Evolutionary conservation across 2,797 vertebrate genomes (phyloP).

Genomic region (Natrix natrix): DNA sequence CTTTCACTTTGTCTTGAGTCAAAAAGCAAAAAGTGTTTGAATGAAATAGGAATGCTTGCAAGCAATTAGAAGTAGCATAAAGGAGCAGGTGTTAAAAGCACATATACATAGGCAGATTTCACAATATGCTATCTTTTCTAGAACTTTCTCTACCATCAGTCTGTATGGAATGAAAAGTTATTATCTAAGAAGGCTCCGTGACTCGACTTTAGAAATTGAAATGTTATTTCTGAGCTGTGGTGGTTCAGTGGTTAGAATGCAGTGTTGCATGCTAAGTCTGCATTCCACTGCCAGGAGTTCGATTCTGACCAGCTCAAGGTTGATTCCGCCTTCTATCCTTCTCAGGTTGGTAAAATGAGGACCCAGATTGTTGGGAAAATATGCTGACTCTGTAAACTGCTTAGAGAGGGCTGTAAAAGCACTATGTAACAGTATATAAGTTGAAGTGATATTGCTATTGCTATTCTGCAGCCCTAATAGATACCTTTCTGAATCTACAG

Average conservation of each 20-base stretch:
- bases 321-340: neutral
- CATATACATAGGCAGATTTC: neutral
- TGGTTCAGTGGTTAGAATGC: neutral
- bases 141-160: neutral
- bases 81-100: neutral
- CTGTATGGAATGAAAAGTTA: neutral
- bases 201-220: neutral
- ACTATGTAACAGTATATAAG: neutral
- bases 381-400: neutral
- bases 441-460: neutral
- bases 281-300: neutral
- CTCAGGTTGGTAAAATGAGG: neutral
- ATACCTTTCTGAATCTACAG: no score
- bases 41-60: neutral
- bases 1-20: neutral
- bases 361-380: neutral
- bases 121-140: neutral
- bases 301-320: neutral
- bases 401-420: neutral
- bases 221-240: neutral
- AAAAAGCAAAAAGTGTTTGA: neutral
- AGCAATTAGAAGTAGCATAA: neutral
- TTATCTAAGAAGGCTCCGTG: neutral
- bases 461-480: neutral
- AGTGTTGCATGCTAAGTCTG: neutral